Evolutionary conservation across 2,888 invertebrate genomes (phyloP).

Genomic region (Perdita meconis): DNA sequence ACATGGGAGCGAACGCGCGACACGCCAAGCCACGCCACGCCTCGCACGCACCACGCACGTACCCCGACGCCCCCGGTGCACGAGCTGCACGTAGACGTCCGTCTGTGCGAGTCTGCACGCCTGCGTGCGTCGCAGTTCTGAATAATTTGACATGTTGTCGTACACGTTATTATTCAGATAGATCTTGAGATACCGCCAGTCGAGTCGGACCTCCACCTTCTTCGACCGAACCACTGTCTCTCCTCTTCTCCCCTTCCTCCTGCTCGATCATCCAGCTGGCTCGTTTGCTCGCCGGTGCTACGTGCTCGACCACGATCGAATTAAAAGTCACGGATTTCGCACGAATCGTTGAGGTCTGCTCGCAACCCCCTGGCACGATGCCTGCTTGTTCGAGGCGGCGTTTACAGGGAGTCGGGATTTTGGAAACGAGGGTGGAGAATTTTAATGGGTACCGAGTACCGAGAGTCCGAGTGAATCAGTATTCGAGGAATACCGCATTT

Average conservation of each 20-base stretch:
- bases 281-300: conserved; percentile 34
- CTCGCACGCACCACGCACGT: conserved; percentile 71
- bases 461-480: no score
- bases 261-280: conserved; percentile 28
- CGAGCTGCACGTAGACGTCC: conserved; percentile 17
- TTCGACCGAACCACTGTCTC: conserved; percentile 9
- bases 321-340: conserved; percentile 48
- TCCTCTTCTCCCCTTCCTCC: background rate
- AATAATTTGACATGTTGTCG: conserved; percentile 84
- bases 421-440: background rate
- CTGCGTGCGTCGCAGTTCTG: conserved; percentile 79
- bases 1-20: conserved; percentile 70
- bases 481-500: no score
- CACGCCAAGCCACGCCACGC: conserved; percentile 53
- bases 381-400: background rate
- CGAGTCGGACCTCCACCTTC: conserved; percentile 63
- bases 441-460: background rate
- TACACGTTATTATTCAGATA: conserved; percentile 84
- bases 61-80: conserved; percentile 50
- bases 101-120: conserved; percentile 58
- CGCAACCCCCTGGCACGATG: background rate
- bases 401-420: background rate
- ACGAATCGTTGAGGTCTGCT: background rate
- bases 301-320: conserved; percentile 48
- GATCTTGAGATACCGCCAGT: conserved; percentile 81